Percentiles rank a stretch among this genome's conserved stretches.
Conservation (phyloP, 1,140 invertebrate species). For the Lordiphosa collinella region DNA sequence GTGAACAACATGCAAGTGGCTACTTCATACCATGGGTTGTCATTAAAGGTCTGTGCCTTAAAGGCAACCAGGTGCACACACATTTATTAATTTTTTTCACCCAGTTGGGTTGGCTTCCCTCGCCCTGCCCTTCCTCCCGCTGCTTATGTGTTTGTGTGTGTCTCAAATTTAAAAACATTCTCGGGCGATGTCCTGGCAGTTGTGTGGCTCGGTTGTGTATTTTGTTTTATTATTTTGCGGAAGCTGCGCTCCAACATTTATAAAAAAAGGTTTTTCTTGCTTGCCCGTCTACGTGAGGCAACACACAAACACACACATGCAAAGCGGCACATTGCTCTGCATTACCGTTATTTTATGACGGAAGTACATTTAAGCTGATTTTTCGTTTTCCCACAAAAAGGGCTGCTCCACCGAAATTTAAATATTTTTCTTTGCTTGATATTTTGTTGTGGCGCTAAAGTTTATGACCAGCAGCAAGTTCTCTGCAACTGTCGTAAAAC, state of each 20-base stretch:
- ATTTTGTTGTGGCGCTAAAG: constrained; percentile 54
- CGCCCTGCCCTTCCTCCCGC: too few species aligned
- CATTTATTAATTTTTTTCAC: constrained; percentile 50
- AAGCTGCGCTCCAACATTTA: constrained; percentile 63
- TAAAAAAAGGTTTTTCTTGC: constrained; percentile 76
- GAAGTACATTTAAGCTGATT: constrained; percentile 76
- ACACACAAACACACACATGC: constrained; percentile 16
- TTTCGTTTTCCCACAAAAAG: constrained; percentile 36
- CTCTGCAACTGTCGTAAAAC: constrained; percentile 24
- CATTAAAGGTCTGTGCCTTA: constrained; percentile 30
- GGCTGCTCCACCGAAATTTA: constrained; percentile 50
- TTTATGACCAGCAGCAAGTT: constrained; percentile 59
- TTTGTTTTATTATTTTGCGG: constrained; percentile 75
- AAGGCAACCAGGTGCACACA: constrained; percentile 44
- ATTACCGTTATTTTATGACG: constrained; percentile 76
- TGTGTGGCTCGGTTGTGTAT: constrained; percentile 27
- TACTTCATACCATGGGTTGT: constrained; percentile 6
- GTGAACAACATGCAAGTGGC: constrained; percentile 22
- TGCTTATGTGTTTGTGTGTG: constrained; percentile 22
- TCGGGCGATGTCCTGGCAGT: constrained; percentile 39
- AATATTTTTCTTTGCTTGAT: constrained; percentile 55
- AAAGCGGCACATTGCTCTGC: constrained; percentile 49
- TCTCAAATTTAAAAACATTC: constrained; percentile 58
- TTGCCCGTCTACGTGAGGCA: constrained; percentile 55
- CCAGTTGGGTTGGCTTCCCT: neutral